Evolutionary conservation across 2,797 vertebrate species (phyloP), one percentile per base, ranked within the genome.

Genomic region (Pygocentrus nattereri): DNA sequence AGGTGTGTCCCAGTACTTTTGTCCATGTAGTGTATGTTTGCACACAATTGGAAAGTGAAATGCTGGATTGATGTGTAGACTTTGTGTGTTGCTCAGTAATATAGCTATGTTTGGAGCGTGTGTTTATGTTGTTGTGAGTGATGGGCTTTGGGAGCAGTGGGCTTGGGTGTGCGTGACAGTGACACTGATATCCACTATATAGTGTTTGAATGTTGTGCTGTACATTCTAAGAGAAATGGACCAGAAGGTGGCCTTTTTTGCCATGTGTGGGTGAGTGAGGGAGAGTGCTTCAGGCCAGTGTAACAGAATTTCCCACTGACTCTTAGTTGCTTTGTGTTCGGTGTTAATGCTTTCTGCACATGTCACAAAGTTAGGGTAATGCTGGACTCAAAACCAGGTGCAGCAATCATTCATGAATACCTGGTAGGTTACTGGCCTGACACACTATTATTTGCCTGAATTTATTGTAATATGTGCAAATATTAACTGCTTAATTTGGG

Each of bases 171-270:
- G 44, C 68, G 6, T 30, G 2, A 27, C 41, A 19, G 4, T 44
- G 64, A 8, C 31, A 47, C 19, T 21, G 25, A 47, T n/a, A n/a
- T 54, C 5, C 30, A 41, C 44, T 78, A 76, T 31, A 30, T 62
- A 27, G 69, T 78, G 23, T 62, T 61, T 23, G 34, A 27, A 65
- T 54, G 30, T 11, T 38, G 19, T 13, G 38, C 11, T 76, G 71
- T 62, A 25, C 62, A 18, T 76, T 84, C 38, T 52, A 67, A 78
- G 71, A 61, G 81, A 72, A 78, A 27, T 68, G 90, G 91, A 93
- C 90, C 91, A 92, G 89, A 88, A 91, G 89, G 88, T 93, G 93
- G 92, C 91, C 92, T 91, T 92, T 87, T 89, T 89, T 92, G 90
- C 89, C 90, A 89, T 90, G 88, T 88, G 91, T 90, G 91, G 92